These are phyloP conservation scores for Pseudochirops cupreus DNA, from an alignment of 2,797 vertebrate species.

Conservation along the genomic window DNA sequence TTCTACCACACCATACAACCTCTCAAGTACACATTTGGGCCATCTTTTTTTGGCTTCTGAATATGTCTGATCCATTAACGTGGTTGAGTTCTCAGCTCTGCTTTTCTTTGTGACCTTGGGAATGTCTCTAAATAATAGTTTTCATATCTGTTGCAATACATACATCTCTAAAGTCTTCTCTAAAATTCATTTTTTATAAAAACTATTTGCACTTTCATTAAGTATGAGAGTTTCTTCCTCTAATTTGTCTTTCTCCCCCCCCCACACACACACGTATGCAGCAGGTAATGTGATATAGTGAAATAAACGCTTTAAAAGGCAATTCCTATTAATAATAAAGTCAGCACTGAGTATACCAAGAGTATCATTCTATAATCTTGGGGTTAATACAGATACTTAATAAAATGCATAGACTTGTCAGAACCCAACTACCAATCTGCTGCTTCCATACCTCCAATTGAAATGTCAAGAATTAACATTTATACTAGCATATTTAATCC, in stretches of 20 bases:
- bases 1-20: neutral
- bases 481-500: neutral
- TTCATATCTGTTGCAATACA: neutral
- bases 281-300: neutral
- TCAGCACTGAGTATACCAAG: neutral
- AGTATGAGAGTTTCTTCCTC: neutral
- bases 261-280: neutral
- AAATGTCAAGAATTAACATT: slow-evolving; percentile 44
- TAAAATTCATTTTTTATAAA: neutral
- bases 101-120: neutral
- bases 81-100: neutral
- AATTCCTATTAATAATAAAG: slow-evolving; percentile 42
- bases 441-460: neutral
- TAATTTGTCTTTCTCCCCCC: neutral
- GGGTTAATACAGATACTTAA: slow-evolving; percentile 23
- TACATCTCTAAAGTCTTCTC: neutral
- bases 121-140: neutral
- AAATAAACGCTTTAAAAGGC: slow-evolving; percentile 16
- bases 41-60: neutral
- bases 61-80: neutral
- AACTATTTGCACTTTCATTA: neutral
- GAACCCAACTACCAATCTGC: neutral
- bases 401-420: neutral
- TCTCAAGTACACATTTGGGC: neutral
- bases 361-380: slow-evolving; percentile 28